Percentiles rank a stretch among this genome's conserved stretches.
Evolutionary conservation across 2,797 vertebrate genomes (phyloP).

Genomic region (Todus mexicanus): DNA sequence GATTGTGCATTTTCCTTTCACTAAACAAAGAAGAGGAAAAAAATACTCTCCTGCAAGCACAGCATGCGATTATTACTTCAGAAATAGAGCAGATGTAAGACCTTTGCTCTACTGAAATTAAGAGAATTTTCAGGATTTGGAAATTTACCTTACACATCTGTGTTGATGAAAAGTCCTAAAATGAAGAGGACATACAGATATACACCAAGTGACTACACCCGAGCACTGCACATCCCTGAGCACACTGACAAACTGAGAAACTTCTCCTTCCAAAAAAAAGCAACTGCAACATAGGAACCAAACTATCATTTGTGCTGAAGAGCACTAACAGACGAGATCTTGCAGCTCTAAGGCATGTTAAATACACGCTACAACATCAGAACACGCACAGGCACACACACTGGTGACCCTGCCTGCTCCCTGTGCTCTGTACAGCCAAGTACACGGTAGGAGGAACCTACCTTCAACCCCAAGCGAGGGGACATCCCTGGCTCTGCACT

Average conservation of each 20-base stretch:
- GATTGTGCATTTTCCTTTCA: neutral
- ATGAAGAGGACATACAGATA: neutral
- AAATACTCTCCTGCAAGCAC: neutral
- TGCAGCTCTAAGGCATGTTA: neutral
- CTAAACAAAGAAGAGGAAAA: neutral
- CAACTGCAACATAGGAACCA: neutral
- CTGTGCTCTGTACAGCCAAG: neutral
- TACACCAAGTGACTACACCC: neutral
- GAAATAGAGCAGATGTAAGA: neutral
- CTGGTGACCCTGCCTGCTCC: fast-evolving
- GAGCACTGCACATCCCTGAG: neutral
- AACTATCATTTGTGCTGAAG: neutral
- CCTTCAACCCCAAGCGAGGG: fast-evolving
- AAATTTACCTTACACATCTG: neutral
- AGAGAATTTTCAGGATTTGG: neutral
- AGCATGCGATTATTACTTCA: neutral
- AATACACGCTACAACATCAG: neutral
- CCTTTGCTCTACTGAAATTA: neutral
- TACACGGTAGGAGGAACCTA: fast-evolving
- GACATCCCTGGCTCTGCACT: no score
- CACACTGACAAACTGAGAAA: fast-evolving
- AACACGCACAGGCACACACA: neutral
- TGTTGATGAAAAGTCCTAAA: neutral
- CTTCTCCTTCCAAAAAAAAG: neutral
- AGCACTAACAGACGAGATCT: neutral